Conservation (phyloP, 2,113 vertebrate genomes). For the Ramphastos sulfuratus region DNA sequence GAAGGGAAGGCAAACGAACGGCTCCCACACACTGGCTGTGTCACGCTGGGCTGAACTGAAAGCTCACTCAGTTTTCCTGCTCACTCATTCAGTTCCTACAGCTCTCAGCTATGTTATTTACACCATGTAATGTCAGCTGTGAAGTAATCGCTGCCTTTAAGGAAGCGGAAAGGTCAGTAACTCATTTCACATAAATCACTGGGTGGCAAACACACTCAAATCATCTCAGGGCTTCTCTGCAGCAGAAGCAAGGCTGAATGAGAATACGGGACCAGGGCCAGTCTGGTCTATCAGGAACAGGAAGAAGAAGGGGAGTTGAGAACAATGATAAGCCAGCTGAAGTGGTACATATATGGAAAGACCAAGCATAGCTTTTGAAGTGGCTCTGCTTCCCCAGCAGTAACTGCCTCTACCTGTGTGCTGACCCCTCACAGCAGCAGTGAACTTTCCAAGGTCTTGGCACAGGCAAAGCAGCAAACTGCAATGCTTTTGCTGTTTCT, state of each 20-base stretch:
- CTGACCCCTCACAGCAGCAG: background rate
- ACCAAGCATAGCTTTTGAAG: background rate
- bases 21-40: background rate
- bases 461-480: background rate
- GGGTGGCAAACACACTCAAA: background rate
- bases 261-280: background rate
- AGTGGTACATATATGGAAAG: background rate
- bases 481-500: background rate
- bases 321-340: background rate
- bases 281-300: background rate
- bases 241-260: background rate
- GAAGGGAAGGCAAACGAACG: background rate
- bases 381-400: background rate
- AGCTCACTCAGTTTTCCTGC: background rate
- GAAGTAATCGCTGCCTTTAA: background rate
- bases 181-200: background rate
- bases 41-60: background rate
- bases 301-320: background rate
- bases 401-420: background rate
- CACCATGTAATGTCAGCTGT: background rate
- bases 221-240: background rate
- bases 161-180: background rate
- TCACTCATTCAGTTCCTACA: background rate
- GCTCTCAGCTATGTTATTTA: conserved; percentile 5
- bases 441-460: background rate